Conservation (phyloP, 2,113 vertebrate species). For the Panthera uncia region DNA sequence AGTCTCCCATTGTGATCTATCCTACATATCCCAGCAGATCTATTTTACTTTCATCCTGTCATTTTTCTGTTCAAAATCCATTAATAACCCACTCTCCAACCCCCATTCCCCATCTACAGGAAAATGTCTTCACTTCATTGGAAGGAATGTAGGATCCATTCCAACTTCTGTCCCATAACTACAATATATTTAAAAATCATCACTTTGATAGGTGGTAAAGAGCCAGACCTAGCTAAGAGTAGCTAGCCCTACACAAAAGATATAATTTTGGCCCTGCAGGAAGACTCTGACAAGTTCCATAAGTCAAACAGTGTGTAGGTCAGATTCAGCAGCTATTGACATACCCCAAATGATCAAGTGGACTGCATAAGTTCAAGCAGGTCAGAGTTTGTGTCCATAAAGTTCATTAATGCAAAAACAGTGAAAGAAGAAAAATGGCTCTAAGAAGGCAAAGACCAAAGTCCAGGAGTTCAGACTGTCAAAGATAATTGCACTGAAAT, state of each 20-base stretch:
- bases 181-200: neutral
- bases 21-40: neutral
- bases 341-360: neutral
- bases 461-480: neutral
- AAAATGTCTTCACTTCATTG: neutral
- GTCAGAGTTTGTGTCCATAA: neutral
- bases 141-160: neutral
- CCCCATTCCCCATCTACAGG: neutral
- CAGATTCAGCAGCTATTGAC: neutral
- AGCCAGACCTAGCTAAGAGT: neutral
- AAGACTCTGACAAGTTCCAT: neutral
- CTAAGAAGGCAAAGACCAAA: slow-evolving; percentile 7
- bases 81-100: neutral
- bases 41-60: neutral
- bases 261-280: neutral
- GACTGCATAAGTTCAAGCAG: neutral
- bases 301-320: neutral
- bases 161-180: neutral
- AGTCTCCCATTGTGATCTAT: neutral
- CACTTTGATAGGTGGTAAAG: neutral
- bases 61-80: neutral
- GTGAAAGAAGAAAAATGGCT: slow-evolving; percentile 24
- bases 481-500: neutral
- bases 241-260: neutral
- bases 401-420: slow-evolving; percentile 7